Evolutionary conservation across 2,888 invertebrate species (phyloP), one percentile per base, ranked within the genome.

Genomic region (Pachydiplax longipennis): DNA sequence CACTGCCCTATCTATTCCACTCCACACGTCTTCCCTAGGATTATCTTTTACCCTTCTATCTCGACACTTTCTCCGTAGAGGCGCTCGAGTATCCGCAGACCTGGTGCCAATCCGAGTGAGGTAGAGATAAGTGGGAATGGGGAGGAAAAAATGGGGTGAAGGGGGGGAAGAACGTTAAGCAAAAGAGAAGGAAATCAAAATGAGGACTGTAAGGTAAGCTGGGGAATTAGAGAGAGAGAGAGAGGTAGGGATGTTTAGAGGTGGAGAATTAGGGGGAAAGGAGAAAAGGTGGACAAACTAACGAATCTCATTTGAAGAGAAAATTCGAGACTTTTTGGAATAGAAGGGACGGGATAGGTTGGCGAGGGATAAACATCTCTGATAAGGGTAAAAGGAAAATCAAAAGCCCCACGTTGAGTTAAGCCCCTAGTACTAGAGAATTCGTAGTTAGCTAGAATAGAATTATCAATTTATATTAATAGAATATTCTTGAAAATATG

Each of bases 1-100:
- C 35, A 31, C 53, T 4, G 53, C 53, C 22, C 87, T 87, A 61
- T 87, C 65, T 87, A 87, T 87, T 87, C 87, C 87, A 65, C 87
- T 87, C 61, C 87, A 87, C 87, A 87, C 87, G 58, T 87, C 37
- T 37, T n/a, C 83, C 2, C 37, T 35, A 31, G 53, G 31, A 25
- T 48, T 58, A 53, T 58, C 13, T 6, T 31, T 53, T 15, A n/a
- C 35, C 31, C 83, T 13, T 31, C 82, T 25, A 18, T 58, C 35
- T 44, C 31, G 10, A 31, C 35, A 22, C 81, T n/a, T 53, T 8
- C 82, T 48, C 37, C 22, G 81, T 8, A n/a, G 44, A 44, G 37
- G 35, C 61, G 35, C 22, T 37, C 37, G n/a, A 61, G 35, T 18
- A 35, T 87, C 10, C 53, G 31, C 83, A 53, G 25, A n/a, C 87